A percentile compares a stretch with the other conserved stretches of the same genome.
These are phyloP conservation scores for Melieria omissa DNA, from an alignment of 2,888 invertebrate genomes.

Conservation along the genomic window DNA sequence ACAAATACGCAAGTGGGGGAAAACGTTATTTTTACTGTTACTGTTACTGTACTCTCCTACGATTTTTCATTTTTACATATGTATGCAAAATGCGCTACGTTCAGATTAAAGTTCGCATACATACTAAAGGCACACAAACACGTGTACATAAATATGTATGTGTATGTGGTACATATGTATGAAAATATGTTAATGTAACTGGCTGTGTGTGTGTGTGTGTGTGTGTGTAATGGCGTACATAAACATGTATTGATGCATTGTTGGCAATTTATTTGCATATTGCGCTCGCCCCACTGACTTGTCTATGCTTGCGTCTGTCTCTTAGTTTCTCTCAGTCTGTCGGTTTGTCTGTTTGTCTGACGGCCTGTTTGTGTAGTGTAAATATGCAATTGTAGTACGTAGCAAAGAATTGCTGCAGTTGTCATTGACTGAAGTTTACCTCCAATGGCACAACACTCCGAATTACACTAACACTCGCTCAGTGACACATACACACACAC, in stretches of 20 bases:
- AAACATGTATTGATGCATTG: conserved; percentile 51
- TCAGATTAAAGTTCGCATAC: conserved; percentile 19
- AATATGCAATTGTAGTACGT: not conserved
- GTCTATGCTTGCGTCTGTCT: too few species aligned
- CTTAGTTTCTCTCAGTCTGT: conserved; percentile 18
- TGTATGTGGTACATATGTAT: conserved; percentile 28
- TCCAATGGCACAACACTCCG: conserved; percentile 51
- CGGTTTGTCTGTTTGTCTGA: conserved; percentile 7
- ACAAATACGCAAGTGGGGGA: not conserved
- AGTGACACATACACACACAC: not conserved
- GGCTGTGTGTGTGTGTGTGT: not conserved
- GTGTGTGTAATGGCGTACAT: not conserved
- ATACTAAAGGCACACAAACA: conserved; percentile 38
- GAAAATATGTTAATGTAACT: not conserved
- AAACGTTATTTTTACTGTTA: too few species aligned
- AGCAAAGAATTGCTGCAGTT: conserved; percentile 54
- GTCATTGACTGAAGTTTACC: conserved; percentile 53
- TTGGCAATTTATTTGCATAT: conserved; percentile 58
- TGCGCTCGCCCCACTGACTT: too few species aligned
- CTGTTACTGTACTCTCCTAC: too few species aligned
- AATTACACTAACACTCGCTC: not conserved
- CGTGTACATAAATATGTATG: conserved; percentile 32
- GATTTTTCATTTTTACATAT: too few species aligned
- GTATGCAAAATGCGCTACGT: too few species aligned
- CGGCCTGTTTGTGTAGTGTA: not conserved